Evolutionary conservation across 2,797 vertebrate genomes (phyloP).

Genomic region (Acanthiza pusilla): DNA sequence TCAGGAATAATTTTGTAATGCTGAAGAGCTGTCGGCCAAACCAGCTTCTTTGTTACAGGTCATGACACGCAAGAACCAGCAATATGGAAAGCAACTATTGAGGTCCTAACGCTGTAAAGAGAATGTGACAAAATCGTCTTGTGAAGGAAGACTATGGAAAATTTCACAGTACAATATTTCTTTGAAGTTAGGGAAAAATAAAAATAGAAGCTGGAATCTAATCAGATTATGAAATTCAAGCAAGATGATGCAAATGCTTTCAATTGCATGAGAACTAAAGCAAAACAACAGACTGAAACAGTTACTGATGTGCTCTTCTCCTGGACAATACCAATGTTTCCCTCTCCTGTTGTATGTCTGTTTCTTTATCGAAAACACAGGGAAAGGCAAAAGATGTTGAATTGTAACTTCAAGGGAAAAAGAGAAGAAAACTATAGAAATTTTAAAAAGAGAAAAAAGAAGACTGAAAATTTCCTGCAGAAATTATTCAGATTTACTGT

Average conservation of each 20-base stretch:
- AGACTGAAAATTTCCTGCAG: neutral
- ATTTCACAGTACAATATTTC: neutral
- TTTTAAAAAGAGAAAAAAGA: neutral
- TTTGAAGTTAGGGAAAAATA: neutral
- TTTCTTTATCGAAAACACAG: neutral
- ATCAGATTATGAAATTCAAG: neutral
- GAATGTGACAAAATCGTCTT: neutral
- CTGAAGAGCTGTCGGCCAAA: neutral
- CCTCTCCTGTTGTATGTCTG: neutral
- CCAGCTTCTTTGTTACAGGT: neutral
- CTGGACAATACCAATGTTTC: rapidly evolving
- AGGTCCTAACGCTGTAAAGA: neutral
- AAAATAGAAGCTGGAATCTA: neutral
- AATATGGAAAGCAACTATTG: neutral
- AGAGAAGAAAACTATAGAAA: neutral
- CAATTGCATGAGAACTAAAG: neutral
- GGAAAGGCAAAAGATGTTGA: neutral
- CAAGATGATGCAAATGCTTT: neutral
- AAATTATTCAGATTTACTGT: neutral
- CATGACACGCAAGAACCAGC: neutral
- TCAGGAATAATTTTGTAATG: neutral
- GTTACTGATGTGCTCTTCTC: neutral
- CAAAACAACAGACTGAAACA: neutral
- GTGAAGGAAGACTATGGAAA: neutral
- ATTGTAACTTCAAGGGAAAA: neutral